A percentile compares a stretch with the other conserved stretches of the same genome.
Conservation (phyloP, 1,140 invertebrate genomes). For the Drosophila fuyamai region DNA sequence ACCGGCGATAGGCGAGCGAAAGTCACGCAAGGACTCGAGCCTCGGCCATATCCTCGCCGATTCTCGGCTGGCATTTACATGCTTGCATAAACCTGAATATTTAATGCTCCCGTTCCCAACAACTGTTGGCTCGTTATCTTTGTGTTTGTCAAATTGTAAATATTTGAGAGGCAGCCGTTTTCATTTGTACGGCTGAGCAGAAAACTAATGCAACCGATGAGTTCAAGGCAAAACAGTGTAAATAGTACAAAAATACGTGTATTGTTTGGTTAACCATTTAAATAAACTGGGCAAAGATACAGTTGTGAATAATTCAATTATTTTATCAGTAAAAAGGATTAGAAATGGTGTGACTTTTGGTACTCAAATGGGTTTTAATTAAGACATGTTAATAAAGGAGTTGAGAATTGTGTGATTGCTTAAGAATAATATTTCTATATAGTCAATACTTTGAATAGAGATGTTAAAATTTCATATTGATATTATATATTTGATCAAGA, state of each 20-base stretch:
- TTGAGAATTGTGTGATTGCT: no score
- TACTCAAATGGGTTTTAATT: neutral
- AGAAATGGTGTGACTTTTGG: neutral
- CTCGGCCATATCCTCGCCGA: constrained; percentile 13
- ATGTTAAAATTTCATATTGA: no score
- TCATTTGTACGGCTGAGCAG: constrained; percentile 7
- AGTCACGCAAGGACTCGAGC: constrained; percentile 54
- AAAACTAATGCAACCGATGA: constrained; percentile 18
- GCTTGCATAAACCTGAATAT: constrained; percentile 78
- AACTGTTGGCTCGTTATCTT: constrained; percentile 73
- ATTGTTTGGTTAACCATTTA: constrained; percentile 2
- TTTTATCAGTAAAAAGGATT: neutral
- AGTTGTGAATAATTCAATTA: neutral
- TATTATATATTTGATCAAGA: no score
- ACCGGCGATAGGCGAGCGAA: constrained; percentile 42
- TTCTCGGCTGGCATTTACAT: constrained; percentile 68
- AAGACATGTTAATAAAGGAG: no score
- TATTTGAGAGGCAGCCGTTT: constrained; percentile 58
- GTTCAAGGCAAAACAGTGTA: constrained; percentile 15
- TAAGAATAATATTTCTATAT: no score
- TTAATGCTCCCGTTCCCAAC: constrained; percentile 47
- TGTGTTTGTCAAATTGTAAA: constrained; percentile 74
- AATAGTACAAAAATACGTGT: constrained; percentile 3
- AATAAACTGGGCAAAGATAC: constrained; percentile 11
- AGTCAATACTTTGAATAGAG: no score